Percentiles rank a stretch among this genome's conserved stretches.
phyloP scores from a whole-genome alignment of 2,113 vertebrate species.

The Epinephelus lanceolatus region DNA sequence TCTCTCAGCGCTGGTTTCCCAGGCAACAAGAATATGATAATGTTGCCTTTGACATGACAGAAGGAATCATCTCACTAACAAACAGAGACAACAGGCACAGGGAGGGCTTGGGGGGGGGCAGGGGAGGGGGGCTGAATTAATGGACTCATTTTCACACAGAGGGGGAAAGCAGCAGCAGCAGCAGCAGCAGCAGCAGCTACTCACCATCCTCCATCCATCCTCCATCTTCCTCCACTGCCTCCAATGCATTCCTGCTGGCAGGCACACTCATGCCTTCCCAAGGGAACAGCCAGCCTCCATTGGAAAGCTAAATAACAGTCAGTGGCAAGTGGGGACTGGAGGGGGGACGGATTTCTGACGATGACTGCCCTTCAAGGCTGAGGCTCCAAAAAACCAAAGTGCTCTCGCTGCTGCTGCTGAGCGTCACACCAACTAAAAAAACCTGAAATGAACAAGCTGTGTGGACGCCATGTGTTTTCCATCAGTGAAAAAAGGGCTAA shows the following conservation, averaged over 20 bases:
- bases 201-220: slow-evolving; percentile 77
- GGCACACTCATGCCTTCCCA: slow-evolving; percentile 74
- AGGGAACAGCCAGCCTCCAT: slow-evolving; percentile 74
- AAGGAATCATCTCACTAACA: slow-evolving; percentile 87
- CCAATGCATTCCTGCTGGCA: slow-evolving; percentile 77
- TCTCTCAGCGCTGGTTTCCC: slow-evolving; percentile 81
- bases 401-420: slow-evolving; percentile 41
- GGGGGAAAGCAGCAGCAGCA: too few relatives aligned
- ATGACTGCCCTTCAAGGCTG: slow-evolving; percentile 72
- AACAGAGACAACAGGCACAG: slow-evolving; percentile 85
- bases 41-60: slow-evolving; percentile 87
- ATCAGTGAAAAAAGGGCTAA: slow-evolving; percentile 71
- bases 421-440: slow-evolving; percentile 42
- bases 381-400: slow-evolving; percentile 57
- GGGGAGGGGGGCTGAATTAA: slow-evolving; percentile 76
- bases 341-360: slow-evolving; percentile 71
- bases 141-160: slow-evolving; percentile 84
- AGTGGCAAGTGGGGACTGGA: slow-evolving; percentile 62
- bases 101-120: slow-evolving; percentile 61
- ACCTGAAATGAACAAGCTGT: slow-evolving; percentile 72
- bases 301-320: slow-evolving; percentile 81
- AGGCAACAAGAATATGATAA: slow-evolving; percentile 86
- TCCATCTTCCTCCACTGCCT: slow-evolving; percentile 80
- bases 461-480: slow-evolving; percentile 78
- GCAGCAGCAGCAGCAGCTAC: slow-evolving; percentile 64